Base-by-base conservation (phyloP, 2,888 invertebrate genomes). In the Drosophila meridionalis region DNA sequence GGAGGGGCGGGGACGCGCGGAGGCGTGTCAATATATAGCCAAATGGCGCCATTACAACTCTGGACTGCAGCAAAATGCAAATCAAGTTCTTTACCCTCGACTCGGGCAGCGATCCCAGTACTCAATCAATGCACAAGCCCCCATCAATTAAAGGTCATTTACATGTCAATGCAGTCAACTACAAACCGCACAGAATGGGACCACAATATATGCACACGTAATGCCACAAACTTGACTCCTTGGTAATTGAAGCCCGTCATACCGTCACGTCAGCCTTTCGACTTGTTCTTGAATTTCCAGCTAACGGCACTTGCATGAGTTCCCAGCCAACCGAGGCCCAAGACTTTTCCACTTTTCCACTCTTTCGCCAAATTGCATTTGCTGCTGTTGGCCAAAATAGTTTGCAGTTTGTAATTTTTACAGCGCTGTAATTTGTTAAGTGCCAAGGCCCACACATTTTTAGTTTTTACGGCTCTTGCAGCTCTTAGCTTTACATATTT, bases 141-240 rank as follows among this genome's bases (percentile, higher is more conserved):
- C 83, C 86, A 87, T 84, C 87, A 87, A 87, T 87, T 87, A 87
- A 87, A 84, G 87, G 85, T 87, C 87, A 87, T 87, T 87, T 87
- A 82, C 87, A 87, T 89, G 87, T 87, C 89, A 83, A 86, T 88
- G 82, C 85, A 79, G 71, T 71, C 76, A 50, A 55, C 52, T 66
- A 63, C 47, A 61, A 45, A 57, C 38, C 70, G 52, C 38, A 60
- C 57, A 28, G 68, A 69, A 60, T 64, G 63, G 56, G 58, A 57
- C 75, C 78, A 65, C 73, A 78, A 68, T 68, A 80, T 58, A 45
- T 34, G 28, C 43, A 76, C 70, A 45, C 65, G 52, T 67, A 67
- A 79, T 69, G 75, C 69, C 65, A 60, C 74, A 69, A 67, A 56
- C 68, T 59, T 56, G 63, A 72, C 68, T 67, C 60, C 59, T 58